Conservation (phyloP, 2,113 vertebrate genomes). For the Brienomyrus brachyistius region DNA sequence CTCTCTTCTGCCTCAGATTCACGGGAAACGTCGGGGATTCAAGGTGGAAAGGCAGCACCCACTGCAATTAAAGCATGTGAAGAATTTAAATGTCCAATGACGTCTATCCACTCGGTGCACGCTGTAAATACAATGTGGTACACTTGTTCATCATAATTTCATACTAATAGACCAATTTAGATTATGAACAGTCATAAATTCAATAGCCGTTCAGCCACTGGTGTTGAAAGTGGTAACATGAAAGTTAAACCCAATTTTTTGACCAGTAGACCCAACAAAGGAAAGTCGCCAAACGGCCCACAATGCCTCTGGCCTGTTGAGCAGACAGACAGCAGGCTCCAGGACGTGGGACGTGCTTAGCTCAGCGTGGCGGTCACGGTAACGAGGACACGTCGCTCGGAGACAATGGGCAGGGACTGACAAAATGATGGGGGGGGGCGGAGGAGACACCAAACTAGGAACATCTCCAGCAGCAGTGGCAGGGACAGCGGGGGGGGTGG, state of each 20-base stretch:
- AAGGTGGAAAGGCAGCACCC: not conserved
- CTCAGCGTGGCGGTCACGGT: not conserved
- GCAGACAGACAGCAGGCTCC: not conserved
- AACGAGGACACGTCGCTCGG: not conserved
- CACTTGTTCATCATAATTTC: not conserved
- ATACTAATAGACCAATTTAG: not conserved
- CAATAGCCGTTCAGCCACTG: not conserved
- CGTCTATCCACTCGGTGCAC: not conserved
- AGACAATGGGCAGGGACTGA: conserved; percentile 24
- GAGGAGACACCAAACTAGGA: conserved; percentile 20
- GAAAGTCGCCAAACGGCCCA: not conserved
- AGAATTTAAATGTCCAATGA: not conserved
- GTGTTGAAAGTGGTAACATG: not conserved
- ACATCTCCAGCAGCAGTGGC: conserved; percentile 29
- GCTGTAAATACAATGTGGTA: not conserved
- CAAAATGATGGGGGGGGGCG: conserved; percentile 17
- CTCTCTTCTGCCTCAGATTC: not conserved
- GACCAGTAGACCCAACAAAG: not conserved
- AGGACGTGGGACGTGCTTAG: not conserved
- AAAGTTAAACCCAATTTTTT: not conserved
- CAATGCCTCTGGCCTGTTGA: not conserved
- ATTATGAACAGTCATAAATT: not conserved
- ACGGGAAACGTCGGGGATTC: not conserved
- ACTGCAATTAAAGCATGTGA: not conserved
- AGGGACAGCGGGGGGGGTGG: conserved; percentile 41